A percentile compares a stretch with the other conserved stretches of the same genome.
Evolutionary conservation across 2,797 vertebrate species (phyloP).

Genomic region (Luscinia megarhynchos): DNA sequence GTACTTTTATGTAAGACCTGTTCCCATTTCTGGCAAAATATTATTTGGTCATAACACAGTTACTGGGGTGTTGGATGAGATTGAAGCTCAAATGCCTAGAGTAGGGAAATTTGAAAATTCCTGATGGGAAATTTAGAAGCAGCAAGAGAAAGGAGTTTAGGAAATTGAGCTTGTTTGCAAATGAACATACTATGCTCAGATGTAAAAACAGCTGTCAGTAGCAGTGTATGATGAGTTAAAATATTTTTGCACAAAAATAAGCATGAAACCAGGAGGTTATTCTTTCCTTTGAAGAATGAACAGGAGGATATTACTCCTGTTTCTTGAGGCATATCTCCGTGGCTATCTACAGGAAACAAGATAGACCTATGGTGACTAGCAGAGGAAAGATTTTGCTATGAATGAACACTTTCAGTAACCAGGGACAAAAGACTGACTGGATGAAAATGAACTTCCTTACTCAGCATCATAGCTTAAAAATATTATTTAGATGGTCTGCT

Average conservation of each 20-base stretch:
- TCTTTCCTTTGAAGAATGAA: neutral
- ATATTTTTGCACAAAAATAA: neutral
- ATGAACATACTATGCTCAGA: neutral
- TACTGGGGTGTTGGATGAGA: neutral
- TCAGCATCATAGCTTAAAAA: neutral
- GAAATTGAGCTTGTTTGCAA: neutral
- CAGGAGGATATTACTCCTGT: neutral
- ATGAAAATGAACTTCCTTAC: constrained; percentile 9
- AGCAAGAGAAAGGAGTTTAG: neutral
- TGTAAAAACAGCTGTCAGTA: neutral
- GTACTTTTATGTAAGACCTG: neutral
- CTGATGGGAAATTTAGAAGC: neutral
- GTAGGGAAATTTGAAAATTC: neutral
- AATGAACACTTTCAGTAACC: neutral
- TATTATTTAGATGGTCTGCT: neutral
- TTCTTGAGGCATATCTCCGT: neutral
- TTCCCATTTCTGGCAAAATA: neutral
- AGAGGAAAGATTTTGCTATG: neutral
- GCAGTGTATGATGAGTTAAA: neutral
- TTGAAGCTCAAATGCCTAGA: neutral
- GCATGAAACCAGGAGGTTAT: neutral
- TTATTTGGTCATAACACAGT: neutral
- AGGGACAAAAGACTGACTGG: neutral
- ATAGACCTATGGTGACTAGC: neutral
- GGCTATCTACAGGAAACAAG: neutral